These are phyloP conservation scores for Drosophila aff. DNA, from an alignment of 1,140 invertebrate species.

Conservation along the genomic window DNA sequence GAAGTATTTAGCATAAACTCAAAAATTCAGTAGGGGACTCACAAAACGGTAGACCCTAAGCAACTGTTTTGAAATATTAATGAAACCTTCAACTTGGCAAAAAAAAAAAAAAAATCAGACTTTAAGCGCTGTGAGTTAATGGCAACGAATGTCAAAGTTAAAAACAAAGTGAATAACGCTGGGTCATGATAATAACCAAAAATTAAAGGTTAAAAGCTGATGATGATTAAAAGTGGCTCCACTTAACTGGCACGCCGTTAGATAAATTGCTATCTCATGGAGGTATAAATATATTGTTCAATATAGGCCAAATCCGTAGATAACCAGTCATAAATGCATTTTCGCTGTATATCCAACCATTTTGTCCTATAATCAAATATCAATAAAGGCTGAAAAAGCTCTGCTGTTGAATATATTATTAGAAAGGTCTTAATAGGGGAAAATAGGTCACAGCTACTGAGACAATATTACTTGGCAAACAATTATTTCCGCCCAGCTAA, in stretches of 20 bases:
- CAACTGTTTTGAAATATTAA: slow-evolving; percentile 9
- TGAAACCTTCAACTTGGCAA: slow-evolving; percentile 51
- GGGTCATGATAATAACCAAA: slow-evolving; percentile 42
- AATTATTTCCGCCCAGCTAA: slow-evolving; percentile 25
- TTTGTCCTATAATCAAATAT: slow-evolving; percentile 1
- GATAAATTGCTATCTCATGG: neutral
- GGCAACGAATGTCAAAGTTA: slow-evolving; percentile 48
- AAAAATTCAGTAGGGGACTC: slow-evolving; percentile 15
- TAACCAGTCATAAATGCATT: slow-evolving; percentile 35
- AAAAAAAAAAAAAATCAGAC: slow-evolving; percentile 3
- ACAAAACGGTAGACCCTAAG: slow-evolving; percentile 5
- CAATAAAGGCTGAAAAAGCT: neutral
- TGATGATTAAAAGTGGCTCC: slow-evolving; percentile 1
- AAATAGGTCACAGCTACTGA: slow-evolving; percentile 28
- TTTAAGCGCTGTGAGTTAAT: slow-evolving; percentile 14
- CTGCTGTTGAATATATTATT: slow-evolving; percentile 21
- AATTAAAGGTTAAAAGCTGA: slow-evolving; percentile 37
- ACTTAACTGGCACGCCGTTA: slow-evolving; percentile 3
- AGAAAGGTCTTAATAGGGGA: slow-evolving; percentile 3
- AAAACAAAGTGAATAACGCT: slow-evolving; percentile 34
- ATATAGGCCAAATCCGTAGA: neutral
- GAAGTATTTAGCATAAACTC: neutral
- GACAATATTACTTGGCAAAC: slow-evolving; percentile 11
- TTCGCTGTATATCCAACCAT: slow-evolving; percentile 9
- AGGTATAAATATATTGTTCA: neutral